Percentiles rank a stretch among this genome's conserved stretches.
These are phyloP conservation scores for Panonychus citri DNA, from an alignment of 1,140 invertebrate genomes.

Conservation along the genomic window DNA sequence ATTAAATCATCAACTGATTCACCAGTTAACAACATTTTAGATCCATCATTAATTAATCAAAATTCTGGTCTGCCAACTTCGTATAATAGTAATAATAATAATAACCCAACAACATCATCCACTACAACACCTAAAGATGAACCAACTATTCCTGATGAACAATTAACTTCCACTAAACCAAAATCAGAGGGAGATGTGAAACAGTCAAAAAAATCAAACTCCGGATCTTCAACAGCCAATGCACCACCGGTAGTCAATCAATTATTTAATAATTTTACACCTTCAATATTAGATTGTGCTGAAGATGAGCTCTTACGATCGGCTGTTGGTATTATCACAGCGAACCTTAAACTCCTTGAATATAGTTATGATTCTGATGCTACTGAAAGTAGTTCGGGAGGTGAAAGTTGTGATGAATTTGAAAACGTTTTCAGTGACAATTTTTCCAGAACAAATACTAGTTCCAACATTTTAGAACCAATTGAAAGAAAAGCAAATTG, in stretches of 20 bases:
- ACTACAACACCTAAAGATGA: too few relatives aligned
- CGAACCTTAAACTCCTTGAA: slow-evolving; percentile 12
- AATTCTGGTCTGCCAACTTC: too few relatives aligned
- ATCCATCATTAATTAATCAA: slow-evolving; percentile 24
- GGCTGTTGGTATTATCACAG: slow-evolving; percentile 6
- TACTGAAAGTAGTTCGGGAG: slow-evolving; percentile 73
- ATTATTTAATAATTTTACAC: background rate
- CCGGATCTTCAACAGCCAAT: too few relatives aligned
- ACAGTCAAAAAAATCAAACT: too few relatives aligned
- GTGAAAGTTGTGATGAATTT: slow-evolving; percentile 74
- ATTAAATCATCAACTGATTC: too few relatives aligned
- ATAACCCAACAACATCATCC: background rate
- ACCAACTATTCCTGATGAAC: too few relatives aligned
- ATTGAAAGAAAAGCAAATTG: slow-evolving; percentile 44
- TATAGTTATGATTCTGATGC: slow-evolving; percentile 50
- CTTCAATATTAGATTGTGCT: background rate
- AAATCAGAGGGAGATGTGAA: background rate
- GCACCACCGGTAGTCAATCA: too few relatives aligned
- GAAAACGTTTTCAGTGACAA: background rate
- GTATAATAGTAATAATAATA: background rate
- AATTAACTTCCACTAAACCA: too few relatives aligned
- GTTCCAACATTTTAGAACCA: background rate
- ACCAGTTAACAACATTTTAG: too few relatives aligned
- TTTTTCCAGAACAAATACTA: background rate
- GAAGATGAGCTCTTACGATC: background rate